These are phyloP conservation scores for Phalera bucephala DNA, from an alignment of 2,888 invertebrate species.

Conservation along the genomic window DNA sequence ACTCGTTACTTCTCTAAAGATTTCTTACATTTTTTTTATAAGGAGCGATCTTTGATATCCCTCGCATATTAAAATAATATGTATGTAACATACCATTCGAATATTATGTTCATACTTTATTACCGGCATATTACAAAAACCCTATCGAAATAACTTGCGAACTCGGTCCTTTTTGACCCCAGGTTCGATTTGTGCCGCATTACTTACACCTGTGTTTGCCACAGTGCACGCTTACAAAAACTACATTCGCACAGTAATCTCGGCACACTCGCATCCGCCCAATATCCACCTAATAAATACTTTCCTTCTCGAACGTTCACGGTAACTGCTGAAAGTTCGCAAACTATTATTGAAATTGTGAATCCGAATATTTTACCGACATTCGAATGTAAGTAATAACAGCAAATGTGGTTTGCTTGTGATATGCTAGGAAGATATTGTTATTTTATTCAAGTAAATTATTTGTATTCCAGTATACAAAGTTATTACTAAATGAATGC, in stretches of 20 bases:
- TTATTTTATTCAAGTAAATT: too few species aligned
- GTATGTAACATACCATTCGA: too few species aligned
- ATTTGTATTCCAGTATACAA: too few species aligned
- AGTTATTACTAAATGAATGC: too few species aligned
- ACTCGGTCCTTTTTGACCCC: constrained; percentile 46
- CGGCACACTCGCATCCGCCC: constrained; percentile 50
- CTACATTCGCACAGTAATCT: constrained; percentile 61
- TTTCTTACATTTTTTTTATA: too few species aligned
- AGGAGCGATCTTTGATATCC: too few species aligned
- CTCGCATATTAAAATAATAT: too few species aligned
- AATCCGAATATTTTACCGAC: constrained; percentile 54
- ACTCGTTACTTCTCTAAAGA: too few species aligned
- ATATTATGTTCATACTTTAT: too few species aligned
- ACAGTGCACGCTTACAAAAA: constrained; percentile 55
- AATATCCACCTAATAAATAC: constrained; percentile 77
- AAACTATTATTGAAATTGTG: constrained; percentile 64
- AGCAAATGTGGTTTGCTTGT: background rate
- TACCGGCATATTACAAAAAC: constrained; percentile 7
- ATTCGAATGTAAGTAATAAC: constrained; percentile 17
- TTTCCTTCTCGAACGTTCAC: constrained; percentile 59
- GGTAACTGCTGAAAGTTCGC: constrained; percentile 56
- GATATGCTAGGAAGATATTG: too few species aligned
- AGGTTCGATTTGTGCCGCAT: constrained; percentile 66
- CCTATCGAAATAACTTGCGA: constrained; percentile 29
- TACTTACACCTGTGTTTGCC: constrained; percentile 68